These are phyloP conservation scores for Zaprionus africanus DNA, from an alignment of 1,140 invertebrate species.

Conservation along the genomic window DNA sequence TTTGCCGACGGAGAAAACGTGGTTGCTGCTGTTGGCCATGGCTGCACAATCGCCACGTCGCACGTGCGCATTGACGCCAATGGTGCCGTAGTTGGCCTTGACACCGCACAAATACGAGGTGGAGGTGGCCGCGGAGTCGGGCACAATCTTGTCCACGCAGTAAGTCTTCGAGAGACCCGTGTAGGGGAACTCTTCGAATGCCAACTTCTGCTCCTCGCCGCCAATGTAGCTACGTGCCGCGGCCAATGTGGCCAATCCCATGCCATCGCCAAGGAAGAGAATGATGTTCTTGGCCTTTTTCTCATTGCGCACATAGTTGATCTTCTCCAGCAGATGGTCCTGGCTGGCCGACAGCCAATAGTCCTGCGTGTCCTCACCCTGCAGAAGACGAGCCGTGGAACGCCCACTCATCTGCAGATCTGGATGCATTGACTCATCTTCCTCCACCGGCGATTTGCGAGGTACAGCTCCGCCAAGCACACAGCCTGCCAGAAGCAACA, in stretches of 20 bases:
- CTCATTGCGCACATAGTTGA: conserved; percentile 80
- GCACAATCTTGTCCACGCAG: conserved; percentile 91
- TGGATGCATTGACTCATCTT: conserved; percentile 67
- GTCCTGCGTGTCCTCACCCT: conserved; percentile 68
- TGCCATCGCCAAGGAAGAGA: conserved; percentile 92
- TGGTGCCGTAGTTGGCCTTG: conserved; percentile 92
- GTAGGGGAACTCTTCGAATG: conserved; percentile 92
- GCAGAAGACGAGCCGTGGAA: background rate
- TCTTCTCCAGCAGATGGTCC: conserved; percentile 62
- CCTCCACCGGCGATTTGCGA: conserved; percentile 15
- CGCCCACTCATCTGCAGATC: conserved; percentile 23
- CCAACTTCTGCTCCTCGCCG: conserved; percentile 89
- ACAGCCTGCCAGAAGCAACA: conserved; percentile 35
- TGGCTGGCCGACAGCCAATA: conserved; percentile 82
- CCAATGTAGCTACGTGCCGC: conserved; percentile 88
- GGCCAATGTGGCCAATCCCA: conserved; percentile 91
- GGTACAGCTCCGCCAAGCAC: conserved; percentile 57
- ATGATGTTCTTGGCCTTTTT: conserved; percentile 90
- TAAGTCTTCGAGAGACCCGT: conserved; percentile 93
- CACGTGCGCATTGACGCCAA: conserved; percentile 90
- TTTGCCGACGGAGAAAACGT: conserved; percentile 88
- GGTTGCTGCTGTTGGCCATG: conserved; percentile 85
- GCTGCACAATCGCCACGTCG: conserved; percentile 86
- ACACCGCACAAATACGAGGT: conserved; percentile 94
- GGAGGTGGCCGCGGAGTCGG: conserved; percentile 90